phyloP scores from a whole-genome alignment of 2,113 vertebrate species.

The Aphelocoma coerulescens region DNA sequence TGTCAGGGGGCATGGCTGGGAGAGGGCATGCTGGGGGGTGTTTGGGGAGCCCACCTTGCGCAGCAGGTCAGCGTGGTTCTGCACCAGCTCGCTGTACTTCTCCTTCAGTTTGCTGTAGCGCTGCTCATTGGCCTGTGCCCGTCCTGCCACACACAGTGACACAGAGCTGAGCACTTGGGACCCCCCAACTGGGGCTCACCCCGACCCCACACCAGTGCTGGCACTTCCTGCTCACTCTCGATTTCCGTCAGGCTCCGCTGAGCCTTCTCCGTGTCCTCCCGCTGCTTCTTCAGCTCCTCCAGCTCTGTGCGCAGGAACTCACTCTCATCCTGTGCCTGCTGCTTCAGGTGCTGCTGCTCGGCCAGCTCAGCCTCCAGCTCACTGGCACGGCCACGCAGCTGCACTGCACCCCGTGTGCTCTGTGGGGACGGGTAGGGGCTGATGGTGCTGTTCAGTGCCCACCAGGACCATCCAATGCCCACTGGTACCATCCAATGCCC shows the following conservation, averaged over 20 bases:
- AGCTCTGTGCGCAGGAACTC: constrained; percentile 91
- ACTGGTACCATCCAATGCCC: background rate
- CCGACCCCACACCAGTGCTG: fast-evolving
- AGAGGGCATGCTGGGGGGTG: background rate
- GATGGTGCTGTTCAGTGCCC: fast-evolving
- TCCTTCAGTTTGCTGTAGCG: constrained; percentile 96
- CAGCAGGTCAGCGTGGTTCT: constrained; percentile 92
- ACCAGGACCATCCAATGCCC: background rate
- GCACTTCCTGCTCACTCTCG: constrained; percentile 78
- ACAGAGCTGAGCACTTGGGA: background rate
- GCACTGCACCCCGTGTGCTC: constrained; percentile 81
- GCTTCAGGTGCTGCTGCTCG: constrained; percentile 90
- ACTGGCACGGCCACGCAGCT: constrained; percentile 82
- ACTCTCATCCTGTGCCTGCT: constrained; percentile 86
- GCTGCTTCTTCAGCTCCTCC: constrained; percentile 87
- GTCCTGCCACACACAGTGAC: constrained; percentile 60
- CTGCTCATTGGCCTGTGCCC: constrained; percentile 93
- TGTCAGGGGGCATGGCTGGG: fast-evolving
- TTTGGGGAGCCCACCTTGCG: constrained; percentile 81
- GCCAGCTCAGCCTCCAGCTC: constrained; percentile 95
- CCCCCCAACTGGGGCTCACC: fast-evolving
- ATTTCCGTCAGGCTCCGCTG: constrained; percentile 93
- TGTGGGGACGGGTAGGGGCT: background rate
- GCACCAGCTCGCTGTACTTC: constrained; percentile 94
- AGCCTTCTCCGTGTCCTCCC: constrained; percentile 91